Evolutionary conservation across 2,888 invertebrate genomes (phyloP).

Genomic region (Tinea trinotella): DNA sequence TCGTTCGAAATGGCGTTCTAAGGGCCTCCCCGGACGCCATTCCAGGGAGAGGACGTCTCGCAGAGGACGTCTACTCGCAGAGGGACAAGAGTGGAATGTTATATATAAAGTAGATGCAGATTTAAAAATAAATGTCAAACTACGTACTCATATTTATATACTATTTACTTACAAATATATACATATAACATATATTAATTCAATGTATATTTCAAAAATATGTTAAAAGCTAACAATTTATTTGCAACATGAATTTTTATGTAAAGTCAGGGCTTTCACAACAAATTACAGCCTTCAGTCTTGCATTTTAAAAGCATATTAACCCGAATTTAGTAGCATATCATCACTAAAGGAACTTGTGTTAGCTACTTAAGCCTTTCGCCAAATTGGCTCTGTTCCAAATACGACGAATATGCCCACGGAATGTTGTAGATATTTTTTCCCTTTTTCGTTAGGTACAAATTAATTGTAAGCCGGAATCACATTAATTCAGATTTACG

Average conservation of each 20-base stretch:
- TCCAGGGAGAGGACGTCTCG: too few species aligned
- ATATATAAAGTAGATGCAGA: too few species aligned
- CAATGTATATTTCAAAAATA: too few species aligned
- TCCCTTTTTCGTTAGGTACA: constrained; percentile 1
- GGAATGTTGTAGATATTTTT: constrained; percentile 7
- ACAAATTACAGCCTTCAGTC: not conserved
- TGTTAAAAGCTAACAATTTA: not conserved
- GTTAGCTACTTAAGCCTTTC: constrained; percentile 15
- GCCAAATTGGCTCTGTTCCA: constrained; percentile 4
- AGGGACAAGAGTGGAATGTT: too few species aligned
- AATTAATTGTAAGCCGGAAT: constrained; percentile 11
- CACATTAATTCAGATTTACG: not conserved
- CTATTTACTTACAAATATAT: too few species aligned
- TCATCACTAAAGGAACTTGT: constrained; percentile 7
- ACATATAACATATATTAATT: too few species aligned
- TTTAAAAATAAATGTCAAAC: too few species aligned
- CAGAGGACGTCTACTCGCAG: too few species aligned
- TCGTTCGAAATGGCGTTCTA: too few species aligned
- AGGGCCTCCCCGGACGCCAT: too few species aligned
- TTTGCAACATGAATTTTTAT: not conserved
- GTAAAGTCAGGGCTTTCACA: not conserved
- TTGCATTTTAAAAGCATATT: constrained; percentile 8
- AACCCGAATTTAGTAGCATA: constrained; percentile 13
- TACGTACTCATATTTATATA: too few species aligned
- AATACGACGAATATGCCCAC: not conserved